Evolutionary conservation across 2,888 invertebrate species (phyloP).

Genomic region (Drosophila hamatofila): DNA sequence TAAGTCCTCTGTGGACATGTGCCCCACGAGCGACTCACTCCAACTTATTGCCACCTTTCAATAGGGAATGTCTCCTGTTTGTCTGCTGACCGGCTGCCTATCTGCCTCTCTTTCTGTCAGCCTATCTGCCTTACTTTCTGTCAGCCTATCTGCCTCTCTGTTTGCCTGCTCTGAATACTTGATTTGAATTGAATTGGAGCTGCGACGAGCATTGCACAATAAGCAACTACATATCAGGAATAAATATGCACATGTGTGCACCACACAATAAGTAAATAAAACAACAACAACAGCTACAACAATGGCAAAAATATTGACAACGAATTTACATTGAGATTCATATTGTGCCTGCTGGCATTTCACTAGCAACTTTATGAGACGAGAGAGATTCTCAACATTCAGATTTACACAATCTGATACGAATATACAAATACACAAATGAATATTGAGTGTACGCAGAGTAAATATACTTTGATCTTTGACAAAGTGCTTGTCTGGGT

Average conservation of each 20-base stretch:
- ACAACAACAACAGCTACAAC: constrained; percentile 1
- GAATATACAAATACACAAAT: background rate
- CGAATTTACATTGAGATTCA: constrained; percentile 59
- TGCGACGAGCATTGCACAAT: constrained; percentile 23
- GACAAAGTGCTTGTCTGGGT: constrained; percentile 31
- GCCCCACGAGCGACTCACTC: constrained; percentile 6
- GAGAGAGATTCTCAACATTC: constrained; percentile 28
- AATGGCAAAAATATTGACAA: constrained; percentile 29
- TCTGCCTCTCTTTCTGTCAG: constrained; percentile 8
- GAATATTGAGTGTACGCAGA: constrained; percentile 4
- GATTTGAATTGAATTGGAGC: constrained; percentile 58
- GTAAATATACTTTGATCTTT: constrained; percentile 52
- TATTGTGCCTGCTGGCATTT: constrained; percentile 40
- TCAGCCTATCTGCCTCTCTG: background rate
- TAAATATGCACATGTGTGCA: constrained; percentile 30
- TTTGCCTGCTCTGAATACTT: constrained; percentile 27
- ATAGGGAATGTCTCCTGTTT: constrained; percentile 9
- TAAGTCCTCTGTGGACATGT: constrained; percentile 37
- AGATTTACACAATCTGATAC: constrained; percentile 37
- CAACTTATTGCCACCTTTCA: constrained; percentile 36
- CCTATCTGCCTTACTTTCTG: constrained; percentile 16
- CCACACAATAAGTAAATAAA: constrained; percentile 37
- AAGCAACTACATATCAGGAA: constrained; percentile 18
- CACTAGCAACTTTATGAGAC: constrained; percentile 13
- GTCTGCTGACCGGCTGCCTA: constrained; percentile 7